These are phyloP conservation scores for Pachycephala philippinensis DNA, from an alignment of 2,113 vertebrate genomes.

Conservation along the genomic window DNA sequence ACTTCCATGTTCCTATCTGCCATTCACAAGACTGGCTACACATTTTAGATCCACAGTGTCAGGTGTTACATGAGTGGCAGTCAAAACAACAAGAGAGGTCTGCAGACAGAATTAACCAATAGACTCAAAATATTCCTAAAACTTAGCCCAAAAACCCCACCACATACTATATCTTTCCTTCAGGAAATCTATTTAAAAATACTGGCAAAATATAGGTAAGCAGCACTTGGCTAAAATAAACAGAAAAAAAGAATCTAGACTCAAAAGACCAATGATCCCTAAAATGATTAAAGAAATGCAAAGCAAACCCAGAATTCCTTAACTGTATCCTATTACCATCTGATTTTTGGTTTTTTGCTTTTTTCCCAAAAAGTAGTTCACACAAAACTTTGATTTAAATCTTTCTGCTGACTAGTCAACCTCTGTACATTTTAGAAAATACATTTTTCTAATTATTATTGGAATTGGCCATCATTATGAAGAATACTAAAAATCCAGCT, in stretches of 20 bases:
- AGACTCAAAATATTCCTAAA: neutral
- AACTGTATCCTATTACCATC: neutral
- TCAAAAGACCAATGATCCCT: neutral
- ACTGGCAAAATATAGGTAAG: neutral
- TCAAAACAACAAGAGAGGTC: neutral
- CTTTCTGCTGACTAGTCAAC: neutral
- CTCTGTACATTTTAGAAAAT: neutral
- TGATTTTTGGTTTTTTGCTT: rapidly evolving
- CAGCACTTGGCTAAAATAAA: neutral
- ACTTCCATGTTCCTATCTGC: neutral
- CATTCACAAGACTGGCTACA: neutral
- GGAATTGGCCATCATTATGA: constrained; percentile 40
- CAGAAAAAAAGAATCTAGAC: neutral
- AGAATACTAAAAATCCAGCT: constrained; percentile 9
- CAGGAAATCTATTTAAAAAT: neutral
- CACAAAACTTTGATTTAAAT: neutral
- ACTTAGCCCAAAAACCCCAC: rapidly evolving
- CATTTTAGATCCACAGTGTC: neutral
- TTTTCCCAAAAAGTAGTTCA: neutral
- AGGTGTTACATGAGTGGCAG: neutral
- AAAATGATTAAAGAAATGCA: neutral
- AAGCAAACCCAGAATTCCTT: neutral
- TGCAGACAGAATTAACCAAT: neutral
- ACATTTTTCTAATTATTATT: constrained; percentile 51
- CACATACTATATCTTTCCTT: neutral